Conservation (phyloP, 2,113 vertebrate species). For the Microcebus jonahi region DNA sequence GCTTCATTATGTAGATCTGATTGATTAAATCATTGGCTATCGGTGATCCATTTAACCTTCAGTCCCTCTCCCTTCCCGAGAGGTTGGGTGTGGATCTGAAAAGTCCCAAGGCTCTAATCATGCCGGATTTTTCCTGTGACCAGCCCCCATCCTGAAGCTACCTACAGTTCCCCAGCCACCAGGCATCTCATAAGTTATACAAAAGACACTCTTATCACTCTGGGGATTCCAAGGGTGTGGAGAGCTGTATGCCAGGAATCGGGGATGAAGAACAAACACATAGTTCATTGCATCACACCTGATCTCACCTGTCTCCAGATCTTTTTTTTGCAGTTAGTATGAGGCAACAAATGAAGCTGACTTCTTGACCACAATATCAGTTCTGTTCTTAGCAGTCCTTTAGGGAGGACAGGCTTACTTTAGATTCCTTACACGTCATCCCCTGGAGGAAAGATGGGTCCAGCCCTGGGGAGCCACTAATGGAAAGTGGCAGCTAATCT, state of each 20-base stretch:
- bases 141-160: not conserved
- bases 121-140: not conserved
- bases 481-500: constrained; percentile 14
- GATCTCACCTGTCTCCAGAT: not conserved
- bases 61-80: not conserved
- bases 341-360: not conserved
- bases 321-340: not conserved
- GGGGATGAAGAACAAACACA: not conserved
- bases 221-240: not conserved
- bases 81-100: not conserved
- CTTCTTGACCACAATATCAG: not conserved
- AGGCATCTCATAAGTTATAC: not conserved
- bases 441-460: not conserved
- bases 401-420: not conserved
- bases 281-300: not conserved
- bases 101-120: not conserved
- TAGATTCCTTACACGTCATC: not conserved
- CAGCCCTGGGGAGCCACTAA: not conserved
- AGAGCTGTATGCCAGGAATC: not conserved
- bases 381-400: not conserved
- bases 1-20: not conserved
- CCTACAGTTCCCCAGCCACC: not conserved
- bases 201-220: not conserved
- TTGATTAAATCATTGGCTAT: not conserved
- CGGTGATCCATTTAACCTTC: not conserved